A percentile compares a stretch with the other conserved stretches of the same genome.
Evolutionary conservation across 2,888 invertebrate genomes (phyloP).

Genomic region (Protula sp.): DNA sequence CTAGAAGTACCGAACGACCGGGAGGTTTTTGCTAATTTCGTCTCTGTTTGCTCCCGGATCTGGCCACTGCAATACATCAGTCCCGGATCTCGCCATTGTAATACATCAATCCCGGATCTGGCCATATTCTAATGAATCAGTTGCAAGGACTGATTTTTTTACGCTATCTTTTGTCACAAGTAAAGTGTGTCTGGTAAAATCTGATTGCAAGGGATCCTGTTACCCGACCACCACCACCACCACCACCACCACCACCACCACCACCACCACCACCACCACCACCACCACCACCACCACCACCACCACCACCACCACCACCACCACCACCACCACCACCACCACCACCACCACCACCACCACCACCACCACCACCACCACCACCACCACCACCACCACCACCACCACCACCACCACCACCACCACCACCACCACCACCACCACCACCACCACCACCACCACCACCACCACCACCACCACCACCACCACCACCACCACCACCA

Average conservation of each 20-base stretch:
- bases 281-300: not conserved
- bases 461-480: not conserved
- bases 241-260: not conserved
- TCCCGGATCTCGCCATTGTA: no score
- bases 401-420: not conserved
- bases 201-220: no score
- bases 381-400: not conserved
- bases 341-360: not conserved
- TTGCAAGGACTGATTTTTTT: no score
- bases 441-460: not conserved
- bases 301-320: not conserved
- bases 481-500: not conserved
- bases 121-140: no score
- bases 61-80: no score
- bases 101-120: no score
- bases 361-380: not conserved
- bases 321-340: not conserved
- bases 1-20: no score
- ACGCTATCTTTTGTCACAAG: no score
- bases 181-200: no score
- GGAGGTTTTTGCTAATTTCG: no score
- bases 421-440: not conserved
- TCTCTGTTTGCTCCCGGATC: no score
- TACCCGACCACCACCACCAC: not conserved
- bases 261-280: not conserved